Evolutionary conservation across 2,888 invertebrate genomes (phyloP), one percentile per base, ranked within the genome.

Genomic region (Lochmaea capreae): DNA sequence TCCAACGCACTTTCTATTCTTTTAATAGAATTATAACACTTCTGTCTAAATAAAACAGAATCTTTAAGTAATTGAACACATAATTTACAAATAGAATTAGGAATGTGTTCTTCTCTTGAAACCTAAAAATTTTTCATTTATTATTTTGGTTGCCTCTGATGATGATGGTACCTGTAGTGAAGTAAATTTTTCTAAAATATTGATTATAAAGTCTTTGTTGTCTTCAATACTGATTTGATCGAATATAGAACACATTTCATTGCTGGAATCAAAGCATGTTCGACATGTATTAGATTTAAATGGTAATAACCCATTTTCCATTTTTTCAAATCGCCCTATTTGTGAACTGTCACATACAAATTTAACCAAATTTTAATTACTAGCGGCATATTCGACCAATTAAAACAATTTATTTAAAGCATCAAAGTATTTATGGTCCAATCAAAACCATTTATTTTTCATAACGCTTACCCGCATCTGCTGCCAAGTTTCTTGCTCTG

Each of bases 21-120:
- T 61, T 77, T 75, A 54, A 82, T 76, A 9, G 80, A 78, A 26
- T 80, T 75, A 65, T 78, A 77, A 67, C 83, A 85, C 52, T 82
- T 78, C 75, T 84, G 77, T 68, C 79, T 74, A 68, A 83, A 85
- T 33, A 80, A 76, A 75, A 82, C 83, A 14, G 79, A 79, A 52
- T 79, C 73, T 39, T 71, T 76, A 22, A 84, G 75, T 76, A 82
- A 80, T 59, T 79, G 76, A 18, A 80, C 73, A 70, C 85, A 85
- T 39, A 74, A 70, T 58, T 76, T 72, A 70, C 85, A 85, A 61
- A 85, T 84, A 70, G 76, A 72, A 59, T 80, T 78, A 6, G 84
- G 80, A 67, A 79, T 78, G 12, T 74, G 46, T 77, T 84, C 82
- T 65, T 79, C 77, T 72, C 69, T 65, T 16, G 67, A 69, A 52